phyloP scores from a whole-genome alignment of 1,140 invertebrate genomes.

The Drosophila sucinea region DNA sequence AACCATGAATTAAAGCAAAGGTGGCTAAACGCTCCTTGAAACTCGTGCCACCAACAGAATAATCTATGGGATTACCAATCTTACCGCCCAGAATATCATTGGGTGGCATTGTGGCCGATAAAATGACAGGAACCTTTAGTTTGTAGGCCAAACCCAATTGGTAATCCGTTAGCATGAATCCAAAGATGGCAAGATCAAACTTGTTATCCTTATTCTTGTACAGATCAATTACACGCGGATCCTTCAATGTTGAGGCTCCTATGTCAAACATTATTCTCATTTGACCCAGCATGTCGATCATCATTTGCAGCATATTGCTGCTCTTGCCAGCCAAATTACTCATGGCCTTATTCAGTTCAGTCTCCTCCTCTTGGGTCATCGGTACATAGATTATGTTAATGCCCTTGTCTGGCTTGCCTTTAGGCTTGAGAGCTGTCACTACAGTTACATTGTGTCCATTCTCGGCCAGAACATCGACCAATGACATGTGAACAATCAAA shows the following conservation, averaged over 20 bases:
- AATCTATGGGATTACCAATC: constrained; percentile 37
- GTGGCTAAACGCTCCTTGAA: constrained; percentile 4
- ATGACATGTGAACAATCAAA: constrained; percentile 49
- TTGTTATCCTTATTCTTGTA: constrained; percentile 37
- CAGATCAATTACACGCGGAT: constrained; percentile 30
- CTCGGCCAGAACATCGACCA: constrained; percentile 40
- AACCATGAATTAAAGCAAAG: not conserved
- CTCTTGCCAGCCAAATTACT: constrained; percentile 29
- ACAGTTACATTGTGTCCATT: constrained; percentile 56
- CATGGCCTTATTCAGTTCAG: constrained; percentile 8
- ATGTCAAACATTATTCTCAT: constrained; percentile 23
- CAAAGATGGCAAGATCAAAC: constrained; percentile 47
- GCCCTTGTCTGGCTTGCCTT: constrained; percentile 26
- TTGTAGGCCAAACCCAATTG: constrained; percentile 43
- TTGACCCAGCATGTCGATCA: constrained; percentile 10
- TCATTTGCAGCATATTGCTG: not conserved
- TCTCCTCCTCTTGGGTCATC: constrained; percentile 18
- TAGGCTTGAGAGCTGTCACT: constrained; percentile 28
- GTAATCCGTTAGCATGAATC: constrained; percentile 41
- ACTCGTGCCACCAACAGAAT: constrained; percentile 26
- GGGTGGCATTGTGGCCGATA: constrained; percentile 16
- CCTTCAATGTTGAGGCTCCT: constrained; percentile 22
- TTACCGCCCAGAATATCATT: constrained; percentile 16
- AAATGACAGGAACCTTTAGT: constrained; percentile 39
- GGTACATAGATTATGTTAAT: constrained; percentile 42